These are phyloP conservation scores for Drosophila paracracens DNA, from an alignment of 2,888 invertebrate genomes.

Conservation along the genomic window DNA sequence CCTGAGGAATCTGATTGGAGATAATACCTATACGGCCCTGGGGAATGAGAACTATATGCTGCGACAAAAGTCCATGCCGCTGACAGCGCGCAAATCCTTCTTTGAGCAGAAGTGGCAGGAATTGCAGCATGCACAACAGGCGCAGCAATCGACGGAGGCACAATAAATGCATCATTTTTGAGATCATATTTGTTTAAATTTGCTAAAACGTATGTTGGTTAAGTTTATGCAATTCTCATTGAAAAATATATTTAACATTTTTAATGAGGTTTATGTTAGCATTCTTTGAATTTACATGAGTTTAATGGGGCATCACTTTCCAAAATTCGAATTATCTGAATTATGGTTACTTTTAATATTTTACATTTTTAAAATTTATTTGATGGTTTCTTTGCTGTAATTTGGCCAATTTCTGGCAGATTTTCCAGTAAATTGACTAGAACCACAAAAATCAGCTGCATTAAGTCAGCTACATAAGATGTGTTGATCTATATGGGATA, in stretches of 20 bases:
- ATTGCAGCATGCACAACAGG: constrained; percentile 47
- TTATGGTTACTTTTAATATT: neutral
- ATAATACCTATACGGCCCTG: constrained; percentile 87
- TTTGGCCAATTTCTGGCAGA: neutral
- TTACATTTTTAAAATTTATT: too few species aligned
- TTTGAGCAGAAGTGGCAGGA: constrained; percentile 87
- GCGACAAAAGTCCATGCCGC: constrained; percentile 88
- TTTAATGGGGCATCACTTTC: neutral
- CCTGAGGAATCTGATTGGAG: constrained; percentile 86
- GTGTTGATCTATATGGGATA: neutral
- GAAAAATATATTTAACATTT: neutral
- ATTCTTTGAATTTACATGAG: neutral
- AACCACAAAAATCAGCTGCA: neutral
- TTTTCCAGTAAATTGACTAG: neutral
- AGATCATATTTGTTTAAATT: neutral
- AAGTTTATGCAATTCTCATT: neutral
- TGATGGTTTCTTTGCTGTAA: neutral
- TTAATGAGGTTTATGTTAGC: neutral
- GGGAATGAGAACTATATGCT: constrained; percentile 90
- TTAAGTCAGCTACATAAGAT: neutral
- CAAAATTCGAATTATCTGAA: neutral
- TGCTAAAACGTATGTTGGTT: neutral
- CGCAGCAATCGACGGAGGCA: constrained; percentile 15
- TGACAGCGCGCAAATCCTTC: constrained; percentile 88
- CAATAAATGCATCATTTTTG: constrained; percentile 33